Evolutionary conservation across 2,888 invertebrate species (phyloP).

Genomic region (Rhagonycha fulva): DNA sequence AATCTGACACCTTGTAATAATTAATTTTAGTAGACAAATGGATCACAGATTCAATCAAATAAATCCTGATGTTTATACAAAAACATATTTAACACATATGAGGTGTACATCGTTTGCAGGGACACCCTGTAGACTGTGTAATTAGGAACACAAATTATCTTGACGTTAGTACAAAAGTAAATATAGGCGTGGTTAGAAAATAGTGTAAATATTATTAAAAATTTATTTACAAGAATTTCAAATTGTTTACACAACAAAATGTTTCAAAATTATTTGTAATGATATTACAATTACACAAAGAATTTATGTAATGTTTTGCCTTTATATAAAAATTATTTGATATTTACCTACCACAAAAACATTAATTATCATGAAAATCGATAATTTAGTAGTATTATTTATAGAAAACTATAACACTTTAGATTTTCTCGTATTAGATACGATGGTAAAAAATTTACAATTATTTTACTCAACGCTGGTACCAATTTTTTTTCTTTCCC

Average conservation of each 20-base stretch:
- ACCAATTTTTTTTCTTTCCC: not conserved
- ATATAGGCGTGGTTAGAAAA: not conserved
- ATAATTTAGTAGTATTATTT: not conserved
- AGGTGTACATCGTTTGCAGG: too few relatives aligned
- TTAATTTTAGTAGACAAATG: too few relatives aligned
- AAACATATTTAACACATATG: too few relatives aligned
- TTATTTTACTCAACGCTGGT: not conserved
- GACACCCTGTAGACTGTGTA: not conserved
- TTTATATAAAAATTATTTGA: not conserved
- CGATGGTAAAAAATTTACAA: not conserved
- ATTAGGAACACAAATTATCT: not conserved
- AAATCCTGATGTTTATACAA: too few relatives aligned
- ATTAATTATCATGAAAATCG: not conserved
- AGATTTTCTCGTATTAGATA: not conserved
- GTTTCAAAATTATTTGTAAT: not conserved
- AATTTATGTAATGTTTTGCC: not conserved
- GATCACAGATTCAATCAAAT: too few relatives aligned
- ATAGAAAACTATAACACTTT: too few relatives aligned
- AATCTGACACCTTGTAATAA: too few relatives aligned
- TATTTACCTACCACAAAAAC: not conserved
- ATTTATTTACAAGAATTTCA: not conserved
- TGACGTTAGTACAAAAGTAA: not conserved
- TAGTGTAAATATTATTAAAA: not conserved
- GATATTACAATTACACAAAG: not conserved
- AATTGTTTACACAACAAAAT: not conserved